A percentile compares a stretch with the other conserved stretches of the same genome.
phyloP scores from a whole-genome alignment of 2,113 vertebrate genomes.

The Chaenocephalus aceratus region DNA sequence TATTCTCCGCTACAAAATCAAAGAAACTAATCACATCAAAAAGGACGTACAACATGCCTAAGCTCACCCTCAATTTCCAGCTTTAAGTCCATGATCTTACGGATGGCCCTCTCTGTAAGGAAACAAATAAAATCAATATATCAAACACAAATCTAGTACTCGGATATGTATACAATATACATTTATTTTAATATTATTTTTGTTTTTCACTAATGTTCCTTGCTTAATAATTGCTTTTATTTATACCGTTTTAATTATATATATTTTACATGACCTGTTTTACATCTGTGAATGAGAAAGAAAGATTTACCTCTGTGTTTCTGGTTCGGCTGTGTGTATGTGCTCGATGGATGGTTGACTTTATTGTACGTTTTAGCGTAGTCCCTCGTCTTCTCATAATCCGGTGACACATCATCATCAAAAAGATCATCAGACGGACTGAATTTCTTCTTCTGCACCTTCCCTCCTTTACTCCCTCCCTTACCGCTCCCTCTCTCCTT shows the following conservation, averaged over 20 bases:
- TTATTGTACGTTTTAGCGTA: conserved; percentile 22
- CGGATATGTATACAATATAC: no score
- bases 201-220: no score
- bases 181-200: no score
- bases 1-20: neutral
- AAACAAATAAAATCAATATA: neutral
- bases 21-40: neutral
- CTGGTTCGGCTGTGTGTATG: conserved; percentile 73
- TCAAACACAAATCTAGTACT: no score
- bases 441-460: conserved; percentile 26
- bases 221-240: no score
- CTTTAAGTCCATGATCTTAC: conserved; percentile 74
- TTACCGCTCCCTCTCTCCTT: neutral
- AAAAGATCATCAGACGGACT: neutral
- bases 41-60: neutral
- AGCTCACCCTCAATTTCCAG: conserved; percentile 88
- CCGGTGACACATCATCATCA: neutral
- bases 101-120: conserved; percentile 86
- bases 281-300: no score
- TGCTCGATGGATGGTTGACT: neutral
- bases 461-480: conserved; percentile 14
- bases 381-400: conserved; percentile 48
- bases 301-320: conserved; percentile 59
- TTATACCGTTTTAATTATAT: no score
- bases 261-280: no score